Evolutionary conservation across 2,888 invertebrate genomes (phyloP).

Genomic region (Romanomermis culicivorax): DNA sequence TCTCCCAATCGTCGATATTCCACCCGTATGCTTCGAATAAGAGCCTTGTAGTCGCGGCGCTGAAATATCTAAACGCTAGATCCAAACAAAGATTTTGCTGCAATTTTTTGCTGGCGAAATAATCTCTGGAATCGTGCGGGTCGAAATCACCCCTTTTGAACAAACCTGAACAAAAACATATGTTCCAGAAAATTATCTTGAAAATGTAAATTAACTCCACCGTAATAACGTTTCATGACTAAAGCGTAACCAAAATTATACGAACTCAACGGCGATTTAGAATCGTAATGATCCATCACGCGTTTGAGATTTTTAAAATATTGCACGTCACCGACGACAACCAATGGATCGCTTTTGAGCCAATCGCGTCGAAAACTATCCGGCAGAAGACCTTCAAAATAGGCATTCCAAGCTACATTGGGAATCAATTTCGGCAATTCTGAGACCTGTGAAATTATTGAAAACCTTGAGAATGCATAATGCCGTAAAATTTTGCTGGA

Average conservation of each 20-base stretch:
- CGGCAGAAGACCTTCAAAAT: conserved; percentile 1
- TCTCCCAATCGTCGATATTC: conserved; percentile 1
- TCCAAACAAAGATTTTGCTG: conserved; percentile 1
- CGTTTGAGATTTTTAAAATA: not conserved
- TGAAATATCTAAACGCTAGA: not conserved
- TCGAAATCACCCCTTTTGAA: not conserved
- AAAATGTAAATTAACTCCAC: not conserved
- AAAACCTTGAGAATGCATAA: too few species aligned
- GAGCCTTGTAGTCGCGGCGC: not conserved
- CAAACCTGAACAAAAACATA: too few species aligned
- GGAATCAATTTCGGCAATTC: not conserved
- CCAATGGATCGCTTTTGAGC: not conserved
- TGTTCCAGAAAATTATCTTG: too few species aligned
- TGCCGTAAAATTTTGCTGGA: too few species aligned
- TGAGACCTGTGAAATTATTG: not conserved
- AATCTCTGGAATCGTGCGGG: not conserved
- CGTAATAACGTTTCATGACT: not conserved
- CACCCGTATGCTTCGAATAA: not conserved
- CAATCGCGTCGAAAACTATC: not conserved
- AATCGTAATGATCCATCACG: not conserved
- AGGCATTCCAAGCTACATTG: not conserved
- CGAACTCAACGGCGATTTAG: not conserved
- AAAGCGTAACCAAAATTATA: not conserved
- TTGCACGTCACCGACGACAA: not conserved
- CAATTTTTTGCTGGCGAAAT: not conserved